Conservation (phyloP, 2,113 vertebrate species). For the Crotalus viridis region DNA sequence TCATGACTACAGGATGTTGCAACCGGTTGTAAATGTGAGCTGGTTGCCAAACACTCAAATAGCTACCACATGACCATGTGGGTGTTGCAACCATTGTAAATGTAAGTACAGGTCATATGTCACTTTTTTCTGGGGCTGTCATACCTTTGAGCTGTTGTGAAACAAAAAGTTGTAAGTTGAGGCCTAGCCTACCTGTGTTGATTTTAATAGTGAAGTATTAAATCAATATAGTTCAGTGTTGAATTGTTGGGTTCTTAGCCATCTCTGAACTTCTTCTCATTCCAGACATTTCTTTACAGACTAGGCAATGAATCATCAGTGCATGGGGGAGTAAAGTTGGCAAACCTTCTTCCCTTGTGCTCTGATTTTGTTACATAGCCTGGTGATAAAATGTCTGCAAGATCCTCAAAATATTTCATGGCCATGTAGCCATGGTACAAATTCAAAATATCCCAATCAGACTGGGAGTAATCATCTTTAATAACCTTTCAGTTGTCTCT, state of each 20-base stretch:
- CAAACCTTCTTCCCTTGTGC: not conserved
- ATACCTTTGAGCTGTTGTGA: too few relatives aligned
- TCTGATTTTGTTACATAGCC: not conserved
- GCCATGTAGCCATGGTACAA: not conserved
- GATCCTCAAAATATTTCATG: not conserved
- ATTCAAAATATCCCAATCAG: not conserved
- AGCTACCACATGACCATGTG: too few relatives aligned
- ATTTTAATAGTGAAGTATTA: not conserved
- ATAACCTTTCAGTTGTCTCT: not conserved
- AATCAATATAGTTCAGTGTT: not conserved
- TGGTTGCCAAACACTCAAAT: not conserved
- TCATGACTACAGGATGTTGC: not conserved
- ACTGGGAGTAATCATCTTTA: not conserved
- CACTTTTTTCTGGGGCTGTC: too few relatives aligned
- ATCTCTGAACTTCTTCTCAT: not conserved
- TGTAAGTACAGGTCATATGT: too few relatives aligned
- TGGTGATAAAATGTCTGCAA: not conserved
- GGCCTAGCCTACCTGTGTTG: too few relatives aligned
- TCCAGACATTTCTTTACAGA: not conserved
- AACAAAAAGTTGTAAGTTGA: too few relatives aligned
- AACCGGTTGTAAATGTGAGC: not conserved
- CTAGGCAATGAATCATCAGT: not conserved
- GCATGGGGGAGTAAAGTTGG: not conserved
- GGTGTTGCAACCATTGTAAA: too few relatives aligned
- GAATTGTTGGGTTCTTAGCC: not conserved